Conservation (phyloP, 2,888 invertebrate genomes). For the Amaurobius ferox region DNA sequence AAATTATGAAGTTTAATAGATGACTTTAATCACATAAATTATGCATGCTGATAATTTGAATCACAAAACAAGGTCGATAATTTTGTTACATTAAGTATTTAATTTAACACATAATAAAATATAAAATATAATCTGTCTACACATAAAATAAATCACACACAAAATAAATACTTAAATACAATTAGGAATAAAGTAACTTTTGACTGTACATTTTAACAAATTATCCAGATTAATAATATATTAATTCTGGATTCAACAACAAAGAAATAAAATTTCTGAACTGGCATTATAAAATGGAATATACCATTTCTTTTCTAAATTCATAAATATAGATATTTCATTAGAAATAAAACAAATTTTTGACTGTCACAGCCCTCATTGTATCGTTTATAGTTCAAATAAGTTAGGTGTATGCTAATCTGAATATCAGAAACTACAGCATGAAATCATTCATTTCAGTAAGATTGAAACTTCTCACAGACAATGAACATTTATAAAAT, state of each 20-base stretch:
- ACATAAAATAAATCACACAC: slow-evolving; percentile 3
- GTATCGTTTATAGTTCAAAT: slow-evolving; percentile 11
- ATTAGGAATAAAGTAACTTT: slow-evolving; percentile 9
- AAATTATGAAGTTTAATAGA: not conserved
- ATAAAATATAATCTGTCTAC: not conserved
- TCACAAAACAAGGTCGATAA: no score
- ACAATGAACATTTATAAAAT: slow-evolving; percentile 49
- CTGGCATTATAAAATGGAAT: not conserved
- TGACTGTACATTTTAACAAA: slow-evolving; percentile 16
- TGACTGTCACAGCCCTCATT: not conserved
- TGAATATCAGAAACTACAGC: slow-evolving; percentile 65
- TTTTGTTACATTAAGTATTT: not conserved
- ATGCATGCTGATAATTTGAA: not conserved
- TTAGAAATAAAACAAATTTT: not conserved
- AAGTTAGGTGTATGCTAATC: slow-evolving; percentile 44
- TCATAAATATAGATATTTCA: not conserved
- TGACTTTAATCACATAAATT: not conserved
- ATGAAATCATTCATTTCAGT: slow-evolving; percentile 38
- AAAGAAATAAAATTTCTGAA: not conserved
- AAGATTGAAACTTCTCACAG: slow-evolving; percentile 11
- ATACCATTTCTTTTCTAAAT: not conserved
- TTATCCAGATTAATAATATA: slow-evolving; percentile 12
- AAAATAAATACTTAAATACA: not conserved
- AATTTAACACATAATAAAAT: not conserved
- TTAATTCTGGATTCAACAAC: slow-evolving; percentile 14